Evolutionary conservation across 2,797 vertebrate genomes (phyloP).

Genomic region (Pempheris klunzingeri): DNA sequence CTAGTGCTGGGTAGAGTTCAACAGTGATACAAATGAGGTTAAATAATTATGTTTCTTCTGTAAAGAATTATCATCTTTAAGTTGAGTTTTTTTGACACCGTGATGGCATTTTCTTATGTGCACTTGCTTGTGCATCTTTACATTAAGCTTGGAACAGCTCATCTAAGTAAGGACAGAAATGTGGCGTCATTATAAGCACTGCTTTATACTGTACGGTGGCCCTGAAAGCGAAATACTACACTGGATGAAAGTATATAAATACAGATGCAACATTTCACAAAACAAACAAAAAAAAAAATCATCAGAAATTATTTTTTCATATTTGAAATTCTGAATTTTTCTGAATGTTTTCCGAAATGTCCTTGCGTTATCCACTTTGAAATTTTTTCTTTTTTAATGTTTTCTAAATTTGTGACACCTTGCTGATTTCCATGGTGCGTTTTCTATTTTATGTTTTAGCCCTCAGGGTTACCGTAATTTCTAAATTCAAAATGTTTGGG

Average conservation of each 20-base stretch:
- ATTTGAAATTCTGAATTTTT: neutral
- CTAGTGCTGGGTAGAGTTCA: neutral
- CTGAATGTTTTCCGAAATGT: neutral
- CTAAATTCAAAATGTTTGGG: neutral
- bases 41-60: neutral
- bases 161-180: neutral
- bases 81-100: neutral
- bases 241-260: neutral
- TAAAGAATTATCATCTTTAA: neutral
- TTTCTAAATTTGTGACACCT: neutral
- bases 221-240: neutral
- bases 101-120: neutral
- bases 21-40: constrained; percentile 4
- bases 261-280: neutral
- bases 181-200: neutral
- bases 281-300: too few species aligned
- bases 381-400: neutral
- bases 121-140: constrained; percentile 10
- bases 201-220: neutral
- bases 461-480: neutral
- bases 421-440: neutral
- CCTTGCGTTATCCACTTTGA: neutral
- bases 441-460: neutral
- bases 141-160: neutral
- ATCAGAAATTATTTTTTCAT: too few species aligned